phyloP scores from a whole-genome alignment of 2,113 vertebrate species.

The Microtus oregoni region DNA sequence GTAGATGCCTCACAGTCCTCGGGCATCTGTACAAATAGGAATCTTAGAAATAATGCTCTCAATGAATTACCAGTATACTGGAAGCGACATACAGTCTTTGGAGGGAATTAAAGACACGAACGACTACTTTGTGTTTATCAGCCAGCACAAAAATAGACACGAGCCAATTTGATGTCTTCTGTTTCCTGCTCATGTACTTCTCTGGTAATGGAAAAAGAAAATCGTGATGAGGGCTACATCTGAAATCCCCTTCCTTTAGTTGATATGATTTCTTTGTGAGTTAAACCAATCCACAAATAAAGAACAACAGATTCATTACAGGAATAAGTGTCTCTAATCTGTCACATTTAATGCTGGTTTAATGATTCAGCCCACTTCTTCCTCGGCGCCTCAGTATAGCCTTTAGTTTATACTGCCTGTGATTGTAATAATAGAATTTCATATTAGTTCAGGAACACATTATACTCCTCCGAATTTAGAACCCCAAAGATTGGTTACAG shows the following conservation, averaged over 20 bases:
- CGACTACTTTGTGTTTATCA: neutral
- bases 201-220: neutral
- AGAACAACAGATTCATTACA: neutral
- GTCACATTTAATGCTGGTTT: neutral
- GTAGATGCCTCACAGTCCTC: neutral
- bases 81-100: neutral
- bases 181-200: neutral
- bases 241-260: neutral
- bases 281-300: neutral
- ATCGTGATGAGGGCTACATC: neutral
- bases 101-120: neutral
- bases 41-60: neutral
- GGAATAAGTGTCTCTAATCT: neutral
- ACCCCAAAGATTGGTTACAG: neutral
- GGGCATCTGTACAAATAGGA: neutral
- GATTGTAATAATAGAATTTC: neutral
- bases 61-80: neutral
- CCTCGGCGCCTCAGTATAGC: neutral
- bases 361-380: neutral
- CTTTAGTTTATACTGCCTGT: neutral
- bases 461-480: conserved; percentile 20
- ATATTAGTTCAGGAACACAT: conserved; percentile 24
- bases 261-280: neutral
- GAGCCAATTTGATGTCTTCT: neutral
- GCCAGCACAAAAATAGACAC: neutral